phyloP scores from a whole-genome alignment of 1,140 invertebrate species.

The Drosophila elegans region DNA sequence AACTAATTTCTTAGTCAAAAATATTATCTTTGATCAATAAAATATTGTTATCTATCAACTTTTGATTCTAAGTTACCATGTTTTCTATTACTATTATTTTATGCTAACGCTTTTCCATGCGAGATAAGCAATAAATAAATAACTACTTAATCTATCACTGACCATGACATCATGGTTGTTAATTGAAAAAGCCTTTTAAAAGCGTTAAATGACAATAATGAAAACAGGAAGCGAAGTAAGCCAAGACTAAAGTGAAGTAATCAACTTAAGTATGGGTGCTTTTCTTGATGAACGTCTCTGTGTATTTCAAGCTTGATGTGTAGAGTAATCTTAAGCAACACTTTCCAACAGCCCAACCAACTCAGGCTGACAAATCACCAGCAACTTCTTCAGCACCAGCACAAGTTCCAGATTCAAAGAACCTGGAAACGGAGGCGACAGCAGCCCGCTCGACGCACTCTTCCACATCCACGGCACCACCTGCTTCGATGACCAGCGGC shows the following conservation, averaged over 20 bases:
- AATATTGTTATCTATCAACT: no score
- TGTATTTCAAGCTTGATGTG: conserved; percentile 28
- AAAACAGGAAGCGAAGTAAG: conserved; percentile 18
- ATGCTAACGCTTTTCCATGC: no score
- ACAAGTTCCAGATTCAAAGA: conserved; percentile 1
- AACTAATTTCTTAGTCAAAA: no score
- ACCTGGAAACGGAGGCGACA: conserved; percentile 5
- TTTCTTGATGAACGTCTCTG: conserved; percentile 24
- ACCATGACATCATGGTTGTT: conserved; percentile 21
- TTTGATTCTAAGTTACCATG: no score
- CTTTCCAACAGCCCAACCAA: conserved; percentile 38
- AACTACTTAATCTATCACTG: background rate
- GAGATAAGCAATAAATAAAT: conserved; percentile 1
- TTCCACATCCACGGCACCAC: conserved; percentile 69
- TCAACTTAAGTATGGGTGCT: conserved; percentile 26
- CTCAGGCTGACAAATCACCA: conserved; percentile 28
- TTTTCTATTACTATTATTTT: no score
- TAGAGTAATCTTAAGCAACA: conserved; percentile 50
- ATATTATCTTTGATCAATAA: no score
- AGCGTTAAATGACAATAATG: conserved; percentile 18
- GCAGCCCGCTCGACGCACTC: conserved; percentile 59
- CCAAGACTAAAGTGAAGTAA: conserved; percentile 15
- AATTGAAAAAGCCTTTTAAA: conserved; percentile 13
- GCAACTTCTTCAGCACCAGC: conserved; percentile 13
- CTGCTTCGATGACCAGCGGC: conserved; percentile 70